Conservation (phyloP, 64 coral and sea anemone species). For the Porites australiensis region DNA sequence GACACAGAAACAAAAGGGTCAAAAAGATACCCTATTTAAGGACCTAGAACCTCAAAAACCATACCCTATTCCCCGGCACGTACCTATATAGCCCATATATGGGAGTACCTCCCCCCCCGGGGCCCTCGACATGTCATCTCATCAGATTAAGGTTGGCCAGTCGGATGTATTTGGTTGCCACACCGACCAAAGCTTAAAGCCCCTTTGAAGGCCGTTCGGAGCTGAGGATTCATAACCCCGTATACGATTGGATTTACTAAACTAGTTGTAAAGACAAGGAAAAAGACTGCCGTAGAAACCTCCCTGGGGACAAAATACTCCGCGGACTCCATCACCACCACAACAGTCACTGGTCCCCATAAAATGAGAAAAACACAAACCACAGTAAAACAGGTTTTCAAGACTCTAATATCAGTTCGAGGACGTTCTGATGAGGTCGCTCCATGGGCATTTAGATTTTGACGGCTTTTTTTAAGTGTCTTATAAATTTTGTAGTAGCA, state of each 20-base stretch:
- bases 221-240: constrained; percentile 53
- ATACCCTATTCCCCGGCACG: too few relatives aligned
- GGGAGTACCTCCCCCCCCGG: too few relatives aligned
- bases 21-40: too few relatives aligned
- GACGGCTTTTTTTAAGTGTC: constrained; percentile 24
- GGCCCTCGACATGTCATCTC: too few relatives aligned
- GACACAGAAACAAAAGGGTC: too few relatives aligned
- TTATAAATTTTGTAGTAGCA: constrained; percentile 36
- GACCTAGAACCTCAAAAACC: too few relatives aligned
- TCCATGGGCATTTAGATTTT: background rate
- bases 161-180: background rate
- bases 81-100: too few relatives aligned
- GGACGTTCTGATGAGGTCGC: background rate
- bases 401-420: constrained; percentile 39
- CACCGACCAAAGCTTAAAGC: background rate
- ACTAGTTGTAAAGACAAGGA: constrained; percentile 66
- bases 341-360: constrained; percentile 50
- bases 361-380: background rate
- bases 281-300: constrained; percentile 34
- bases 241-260: background rate
- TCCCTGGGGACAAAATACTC: background rate
- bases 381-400: background rate
- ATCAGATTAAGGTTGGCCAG: too few relatives aligned
- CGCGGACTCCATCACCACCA: constrained; percentile 42
- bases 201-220: constrained; percentile 42